phyloP scores from a whole-genome alignment of 2,113 vertebrate genomes.

The Rattus rattus region DNA sequence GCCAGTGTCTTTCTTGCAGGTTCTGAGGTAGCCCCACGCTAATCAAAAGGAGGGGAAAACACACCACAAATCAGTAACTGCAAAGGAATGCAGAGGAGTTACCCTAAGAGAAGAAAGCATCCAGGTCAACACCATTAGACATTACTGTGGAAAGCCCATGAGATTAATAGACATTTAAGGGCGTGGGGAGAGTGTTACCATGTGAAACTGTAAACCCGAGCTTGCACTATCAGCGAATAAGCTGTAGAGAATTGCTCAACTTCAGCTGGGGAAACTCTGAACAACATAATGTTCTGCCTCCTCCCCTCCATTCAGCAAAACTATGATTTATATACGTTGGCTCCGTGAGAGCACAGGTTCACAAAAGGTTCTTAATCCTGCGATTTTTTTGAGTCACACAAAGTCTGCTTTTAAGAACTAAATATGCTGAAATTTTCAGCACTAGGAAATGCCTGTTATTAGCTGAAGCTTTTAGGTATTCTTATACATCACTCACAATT shows the following conservation, averaged over 20 bases:
- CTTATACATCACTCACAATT: background rate
- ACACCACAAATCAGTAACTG: background rate
- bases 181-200: slow-evolving; percentile 64
- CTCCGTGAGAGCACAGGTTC: slow-evolving; percentile 63
- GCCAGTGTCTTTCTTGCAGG: background rate
- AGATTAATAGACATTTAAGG: slow-evolving; percentile 59
- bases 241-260: slow-evolving; percentile 48
- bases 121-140: background rate
- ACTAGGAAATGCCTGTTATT: background rate
- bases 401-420: slow-evolving; percentile 50
- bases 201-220: slow-evolving; percentile 11
- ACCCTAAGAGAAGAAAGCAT: background rate
- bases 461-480: background rate
- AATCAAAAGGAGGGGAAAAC: no score
- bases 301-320: slow-evolving; percentile 28
- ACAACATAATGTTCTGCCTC: slow-evolving; percentile 55
- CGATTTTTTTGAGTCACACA: slow-evolving; percentile 7
- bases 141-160: slow-evolving; percentile 7
- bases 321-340: slow-evolving; percentile 72
- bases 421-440: slow-evolving; percentile 53
- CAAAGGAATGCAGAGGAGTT: background rate
- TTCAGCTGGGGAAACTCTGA: slow-evolving; percentile 62
- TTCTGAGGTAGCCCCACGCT: background rate
- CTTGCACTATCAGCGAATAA: slow-evolving; percentile 30
- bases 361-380: slow-evolving; percentile 67